Evolutionary conservation across 2,113 vertebrate genomes (phyloP).

Genomic region (Tretioscincus oriximinensis): DNA sequence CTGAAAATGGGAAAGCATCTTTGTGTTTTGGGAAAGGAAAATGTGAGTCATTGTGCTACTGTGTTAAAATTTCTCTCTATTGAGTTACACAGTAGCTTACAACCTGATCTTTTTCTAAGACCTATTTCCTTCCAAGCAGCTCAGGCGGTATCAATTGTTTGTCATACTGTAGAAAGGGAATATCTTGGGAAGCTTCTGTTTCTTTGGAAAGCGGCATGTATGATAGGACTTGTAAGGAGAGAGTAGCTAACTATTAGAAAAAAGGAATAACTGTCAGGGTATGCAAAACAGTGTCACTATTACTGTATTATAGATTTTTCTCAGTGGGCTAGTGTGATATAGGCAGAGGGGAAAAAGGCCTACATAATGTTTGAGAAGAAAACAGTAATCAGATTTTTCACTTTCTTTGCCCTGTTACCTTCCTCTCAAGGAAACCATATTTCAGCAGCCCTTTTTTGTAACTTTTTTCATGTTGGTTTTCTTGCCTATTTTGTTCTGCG

Average conservation of each 20-base stretch:
- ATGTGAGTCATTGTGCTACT: neutral
- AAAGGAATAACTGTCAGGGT: constrained; percentile 42
- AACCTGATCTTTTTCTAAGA: neutral
- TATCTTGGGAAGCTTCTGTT: neutral
- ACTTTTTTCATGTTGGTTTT: constrained; percentile 4
- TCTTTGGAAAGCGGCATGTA: neutral
- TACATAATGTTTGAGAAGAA: neutral
- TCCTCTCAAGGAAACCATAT: constrained; percentile 22
- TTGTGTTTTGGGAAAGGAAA: neutral
- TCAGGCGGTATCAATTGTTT: neutral
- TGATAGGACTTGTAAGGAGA: too few relatives aligned
- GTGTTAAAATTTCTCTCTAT: neutral
- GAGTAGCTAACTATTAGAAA: constrained; percentile 19
- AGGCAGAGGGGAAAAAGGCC: constrained; percentile 33
- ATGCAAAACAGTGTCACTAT: constrained; percentile 31
- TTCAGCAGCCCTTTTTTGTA: neutral
- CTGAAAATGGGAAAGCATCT: neutral
- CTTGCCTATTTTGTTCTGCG: neutral
- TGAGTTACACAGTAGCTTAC: too few relatives aligned
- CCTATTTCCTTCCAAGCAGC: neutral
- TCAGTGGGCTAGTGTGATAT: constrained; percentile 37
- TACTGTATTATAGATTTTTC: constrained; percentile 50
- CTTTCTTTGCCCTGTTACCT: constrained; percentile 22
- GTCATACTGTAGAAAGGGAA: neutral
- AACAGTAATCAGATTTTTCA: constrained; percentile 19